Base-by-base conservation (phyloP, 2,797 vertebrate genomes). In the Allobates femoralis region DNA sequence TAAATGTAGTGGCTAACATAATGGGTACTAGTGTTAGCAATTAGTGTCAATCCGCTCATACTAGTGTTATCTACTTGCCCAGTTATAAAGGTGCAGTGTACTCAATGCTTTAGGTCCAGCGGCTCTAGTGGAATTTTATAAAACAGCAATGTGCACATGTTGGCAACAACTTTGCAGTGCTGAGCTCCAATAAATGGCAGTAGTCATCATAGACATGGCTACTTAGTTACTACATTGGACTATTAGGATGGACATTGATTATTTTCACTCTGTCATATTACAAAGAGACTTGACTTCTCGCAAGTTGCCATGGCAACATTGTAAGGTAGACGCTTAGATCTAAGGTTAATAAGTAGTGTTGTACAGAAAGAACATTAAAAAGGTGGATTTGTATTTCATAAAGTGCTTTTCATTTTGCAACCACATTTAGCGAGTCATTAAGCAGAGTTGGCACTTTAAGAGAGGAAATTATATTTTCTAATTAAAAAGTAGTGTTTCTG, bases 331-430 rank as follows among this genome's bases (percentile, higher is more conserved):
- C 84, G 71, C 28, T 37, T 18, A 51, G 66, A 80, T 86, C 32
- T 74, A 74, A 86, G 85, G 79, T 86, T 86, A 83, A 82, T 86
- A 86, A 84, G 81, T 64, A 64, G 64, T 79, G 41, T 83, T 62
- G 79, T 79, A 51, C 23, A 26, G 73, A 86, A 76, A 66, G 50
- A 76, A 78, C 81, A 79, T 83, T 84, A 75, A 79, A 87, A 71
- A 56, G 55, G 64, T 23, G 66, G 37, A 87, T 71, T 86, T 77
- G 30, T 46, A 73, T 87, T 51, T 79, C 81, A 84, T 87, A 80
- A 87, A 86, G 85, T 86, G 79, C 71, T 82, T 86, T 86, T 86
- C 78, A 86, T 77, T 86, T 77, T 58, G 79, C 79, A 77, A 41
- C 82, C 79, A 77, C 62, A 56, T 41, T 74, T 62, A 81, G 67